Conservation (phyloP, 2,888 invertebrate species). For the Hipparchia semele region DNA sequence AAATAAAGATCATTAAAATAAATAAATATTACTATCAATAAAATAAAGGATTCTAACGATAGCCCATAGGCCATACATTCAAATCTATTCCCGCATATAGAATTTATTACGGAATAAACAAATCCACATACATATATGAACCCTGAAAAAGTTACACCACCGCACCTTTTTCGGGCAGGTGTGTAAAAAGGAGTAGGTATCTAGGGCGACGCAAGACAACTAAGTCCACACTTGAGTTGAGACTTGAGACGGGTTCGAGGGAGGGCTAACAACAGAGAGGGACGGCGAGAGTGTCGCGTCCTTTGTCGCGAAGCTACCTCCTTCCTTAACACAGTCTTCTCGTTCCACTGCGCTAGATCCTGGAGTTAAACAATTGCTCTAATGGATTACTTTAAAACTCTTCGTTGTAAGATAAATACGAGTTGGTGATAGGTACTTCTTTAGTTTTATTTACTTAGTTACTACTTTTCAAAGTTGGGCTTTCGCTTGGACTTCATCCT, state of each 20-base stretch:
- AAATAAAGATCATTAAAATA: too few relatives aligned
- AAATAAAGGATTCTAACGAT: too few relatives aligned
- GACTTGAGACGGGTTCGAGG: slow-evolving; percentile 1
- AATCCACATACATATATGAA: too few relatives aligned
- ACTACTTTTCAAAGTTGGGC: too few relatives aligned
- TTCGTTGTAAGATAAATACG: not conserved
- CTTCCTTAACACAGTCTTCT: slow-evolving; percentile 17
- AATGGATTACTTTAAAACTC: slow-evolving; percentile 18
- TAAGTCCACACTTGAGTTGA: slow-evolving; percentile 8
- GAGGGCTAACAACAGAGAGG: slow-evolving; percentile 4
- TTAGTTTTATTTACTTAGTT: not conserved
- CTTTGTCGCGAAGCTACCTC: not conserved
- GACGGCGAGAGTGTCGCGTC: not conserved
- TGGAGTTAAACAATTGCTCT: slow-evolving; percentile 11
- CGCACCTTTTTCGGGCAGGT: too few relatives aligned
- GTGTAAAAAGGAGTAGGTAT: not conserved
- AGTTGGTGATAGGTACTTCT: not conserved
- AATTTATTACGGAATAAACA: too few relatives aligned
- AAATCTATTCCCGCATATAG: too few relatives aligned
- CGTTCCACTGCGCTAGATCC: slow-evolving; percentile 9
- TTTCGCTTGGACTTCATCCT: too few relatives aligned
- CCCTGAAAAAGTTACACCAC: too few relatives aligned
- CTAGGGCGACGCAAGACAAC: not conserved
- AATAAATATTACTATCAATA: too few relatives aligned
- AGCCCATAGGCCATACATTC: too few relatives aligned